Evolutionary conservation across 2,797 vertebrate genomes (phyloP).

Genomic region (Poecilia picta): DNA sequence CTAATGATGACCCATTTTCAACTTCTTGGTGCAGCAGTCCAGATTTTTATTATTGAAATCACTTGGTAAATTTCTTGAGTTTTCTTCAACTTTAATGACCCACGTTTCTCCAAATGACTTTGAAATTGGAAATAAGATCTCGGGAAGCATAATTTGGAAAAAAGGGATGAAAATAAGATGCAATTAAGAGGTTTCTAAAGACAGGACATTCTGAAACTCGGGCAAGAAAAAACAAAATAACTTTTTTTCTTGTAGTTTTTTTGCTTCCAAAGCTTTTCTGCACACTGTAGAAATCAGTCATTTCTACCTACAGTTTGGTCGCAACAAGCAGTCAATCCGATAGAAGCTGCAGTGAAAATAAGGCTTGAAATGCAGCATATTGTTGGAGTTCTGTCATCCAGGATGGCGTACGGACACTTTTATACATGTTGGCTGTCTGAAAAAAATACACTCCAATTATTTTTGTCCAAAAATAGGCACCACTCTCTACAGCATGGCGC

Average conservation of each 20-base stretch:
- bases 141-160: no score
- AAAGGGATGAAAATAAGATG: no score
- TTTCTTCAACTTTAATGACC: no score
- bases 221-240: neutral
- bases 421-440: neutral
- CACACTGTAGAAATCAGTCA: neutral
- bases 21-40: neutral
- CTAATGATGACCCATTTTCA: neutral
- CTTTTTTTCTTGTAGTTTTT: neutral
- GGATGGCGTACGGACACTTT: neutral
- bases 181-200: no score
- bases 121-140: no score
- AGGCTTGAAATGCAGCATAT: neutral
- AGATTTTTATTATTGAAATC: neutral
- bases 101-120: no score
- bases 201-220: no score
- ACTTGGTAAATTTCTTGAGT: no score
- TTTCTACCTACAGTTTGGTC: neutral
- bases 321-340: neutral
- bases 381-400: conserved; percentile 2
- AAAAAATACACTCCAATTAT: neutral
- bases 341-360: neutral
- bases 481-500: neutral
- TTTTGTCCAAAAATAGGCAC: neutral
- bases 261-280: neutral